These are phyloP conservation scores for Dendrolimus houi DNA, from an alignment of 2,888 invertebrate species.

Conservation along the genomic window DNA sequence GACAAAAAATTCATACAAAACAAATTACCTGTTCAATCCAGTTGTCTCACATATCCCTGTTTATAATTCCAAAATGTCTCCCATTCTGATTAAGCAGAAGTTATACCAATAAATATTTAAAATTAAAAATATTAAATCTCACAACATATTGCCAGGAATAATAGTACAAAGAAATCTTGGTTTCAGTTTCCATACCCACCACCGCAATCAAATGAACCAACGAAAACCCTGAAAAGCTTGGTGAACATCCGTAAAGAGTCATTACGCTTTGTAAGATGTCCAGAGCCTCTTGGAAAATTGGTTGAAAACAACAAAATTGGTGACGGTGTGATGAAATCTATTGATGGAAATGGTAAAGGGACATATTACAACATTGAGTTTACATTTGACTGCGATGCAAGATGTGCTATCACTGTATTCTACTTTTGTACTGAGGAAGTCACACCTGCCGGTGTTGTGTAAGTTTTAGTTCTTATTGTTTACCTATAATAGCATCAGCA, in stretches of 20 bases:
- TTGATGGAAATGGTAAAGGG: slow-evolving; percentile 78
- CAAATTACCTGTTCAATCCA: no score
- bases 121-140: no score
- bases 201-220: slow-evolving; percentile 97
- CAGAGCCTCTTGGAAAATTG: slow-evolving; percentile 78
- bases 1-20: no score
- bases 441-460: slow-evolving; percentile 89
- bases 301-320: slow-evolving; percentile 66
- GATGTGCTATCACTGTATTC: slow-evolving; percentile 95
- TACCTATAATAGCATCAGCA: no score
- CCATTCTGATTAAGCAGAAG: no score
- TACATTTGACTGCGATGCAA: slow-evolving; percentile 96
- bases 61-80: no score
- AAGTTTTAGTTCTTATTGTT: slow-evolving; percentile 48
- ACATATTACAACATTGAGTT: slow-evolving; percentile 96
- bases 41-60: no score
- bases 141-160: no score
- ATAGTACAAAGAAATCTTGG: slow-evolving; percentile 2
- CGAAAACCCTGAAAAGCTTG: slow-evolving; percentile 95
- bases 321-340: slow-evolving; percentile 72
- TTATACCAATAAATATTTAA: no score
- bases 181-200: slow-evolving; percentile 97
- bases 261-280: slow-evolving; percentile 88
- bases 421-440: slow-evolving; percentile 97
- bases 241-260: slow-evolving; percentile 99